Evolutionary conservation across 2,797 vertebrate genomes (phyloP), one percentile per base, ranked within the genome.

Genomic region (Tarsius wallacei): DNA sequence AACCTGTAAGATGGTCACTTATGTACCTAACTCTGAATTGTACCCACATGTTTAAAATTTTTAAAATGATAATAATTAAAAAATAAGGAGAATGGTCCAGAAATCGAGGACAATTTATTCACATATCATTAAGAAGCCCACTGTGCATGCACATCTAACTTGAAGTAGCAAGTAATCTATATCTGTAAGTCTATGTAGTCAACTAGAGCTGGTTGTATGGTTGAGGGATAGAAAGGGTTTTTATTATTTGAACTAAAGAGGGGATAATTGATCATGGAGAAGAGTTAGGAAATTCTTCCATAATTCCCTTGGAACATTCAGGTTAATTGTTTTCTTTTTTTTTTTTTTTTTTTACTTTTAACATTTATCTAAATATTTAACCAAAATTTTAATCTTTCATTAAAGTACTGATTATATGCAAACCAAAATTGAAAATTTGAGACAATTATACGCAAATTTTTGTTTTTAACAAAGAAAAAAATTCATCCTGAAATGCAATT

Each of bases 401-500:
- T 73, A 88, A 85, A 94, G 14, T 5, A 73, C 5, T 80, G 88
- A 49, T 63, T 82, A 87, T 17, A 90, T 80, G 28, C 26, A 92
- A 93, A 87, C 9, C 47, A 19, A 87, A 96, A 47, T 57, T 24
- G 6, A 96, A 86, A 74, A 36, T 59, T 42, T 78, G 22, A 94
- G 36, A 74, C 36, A 31, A 93, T 53, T 71, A 36, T 7, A 97
- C 71, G 26, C 42, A 68, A 4, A 15, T 22, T 73, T 93, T 68
- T 84, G 26, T 47, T 94, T 74, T 73, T 83, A 91, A 59, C 24
- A 42, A 64, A 53, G 31, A 33, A 71, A 76, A 70, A 89, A 22
- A 24, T 14, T 4, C 28, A 59, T 11, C 2, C 12, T 71, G 28
- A 94, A 92, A 87, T 73, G 2, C 82, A 95, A 86, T 53, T n/a